Evolutionary conservation across 2,888 invertebrate genomes (phyloP).

Genomic region (Microchrysa polita): DNA sequence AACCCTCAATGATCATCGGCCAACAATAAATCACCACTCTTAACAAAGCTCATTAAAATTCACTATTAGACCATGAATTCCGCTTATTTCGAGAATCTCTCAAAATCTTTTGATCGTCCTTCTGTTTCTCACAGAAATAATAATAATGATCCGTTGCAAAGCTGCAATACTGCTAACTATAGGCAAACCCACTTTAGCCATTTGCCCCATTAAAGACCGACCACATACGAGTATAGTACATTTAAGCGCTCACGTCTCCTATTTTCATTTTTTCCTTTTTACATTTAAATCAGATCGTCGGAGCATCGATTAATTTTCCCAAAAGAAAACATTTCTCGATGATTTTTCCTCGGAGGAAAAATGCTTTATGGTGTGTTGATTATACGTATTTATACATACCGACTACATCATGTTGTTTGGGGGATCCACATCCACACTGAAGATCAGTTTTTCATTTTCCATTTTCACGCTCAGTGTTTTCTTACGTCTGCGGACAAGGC

Average conservation of each 20-base stretch:
- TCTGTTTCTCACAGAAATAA: conserved; percentile 9
- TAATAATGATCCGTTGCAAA: conserved; percentile 27
- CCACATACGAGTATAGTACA: no score
- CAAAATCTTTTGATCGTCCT: conserved; percentile 33
- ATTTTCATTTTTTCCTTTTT: neutral
- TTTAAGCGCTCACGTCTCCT: neutral
- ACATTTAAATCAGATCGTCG: conserved; percentile 9
- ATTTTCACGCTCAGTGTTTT: neutral
- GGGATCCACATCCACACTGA: conserved; percentile 9
- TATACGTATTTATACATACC: conserved; percentile 12
- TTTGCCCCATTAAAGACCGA: conserved; percentile 23
- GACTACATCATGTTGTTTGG: neutral
- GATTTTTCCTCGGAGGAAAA: conserved; percentile 26
- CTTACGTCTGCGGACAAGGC: neutral
- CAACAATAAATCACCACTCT: neutral
- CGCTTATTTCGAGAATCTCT: conserved; percentile 18
- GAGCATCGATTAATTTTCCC: conserved; percentile 39
- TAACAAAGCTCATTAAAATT: conserved; percentile 27
- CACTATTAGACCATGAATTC: conserved; percentile 36
- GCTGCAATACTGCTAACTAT: neutral
- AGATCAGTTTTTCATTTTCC: conserved; percentile 27
- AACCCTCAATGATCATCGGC: neutral
- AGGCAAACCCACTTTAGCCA: conserved; percentile 2
- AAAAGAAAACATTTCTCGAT: conserved; percentile 27
- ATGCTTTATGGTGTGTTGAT: conserved; percentile 26